A percentile compares a stretch with the other conserved stretches of the same genome.
These are phyloP conservation scores for Ophonus ardosiacus DNA, from an alignment of 2,888 invertebrate species.

Conservation along the genomic window DNA sequence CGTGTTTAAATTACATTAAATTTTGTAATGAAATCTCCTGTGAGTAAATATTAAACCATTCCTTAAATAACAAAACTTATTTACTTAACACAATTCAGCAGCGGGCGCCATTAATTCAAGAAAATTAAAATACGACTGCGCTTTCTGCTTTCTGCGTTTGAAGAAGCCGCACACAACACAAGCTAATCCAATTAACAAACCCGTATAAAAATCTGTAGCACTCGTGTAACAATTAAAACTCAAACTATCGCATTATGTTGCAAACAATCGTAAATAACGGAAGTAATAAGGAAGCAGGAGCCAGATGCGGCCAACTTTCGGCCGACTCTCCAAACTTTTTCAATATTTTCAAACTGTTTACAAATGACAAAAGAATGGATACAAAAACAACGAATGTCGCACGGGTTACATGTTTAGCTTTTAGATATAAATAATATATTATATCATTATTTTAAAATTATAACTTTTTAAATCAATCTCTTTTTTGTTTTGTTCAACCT, in stretches of 20 bases:
- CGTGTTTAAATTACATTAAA: neutral
- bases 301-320: conserved; percentile 5
- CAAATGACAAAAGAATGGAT: conserved; percentile 29
- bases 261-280: conserved; percentile 31
- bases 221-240: conserved; percentile 59
- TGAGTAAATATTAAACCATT: conserved; percentile 29
- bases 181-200: conserved; percentile 58
- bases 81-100: conserved; percentile 22
- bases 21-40: neutral
- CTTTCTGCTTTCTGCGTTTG: conserved; percentile 3
- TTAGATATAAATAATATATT: neutral
- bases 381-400: neutral
- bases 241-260: conserved; percentile 58
- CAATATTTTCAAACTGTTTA: conserved; percentile 29
- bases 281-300: conserved; percentile 38
- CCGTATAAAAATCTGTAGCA: conserved; percentile 60
- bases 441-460: neutral
- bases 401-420: neutral
- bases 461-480: neutral
- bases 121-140: conserved; percentile 48
- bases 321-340: neutral
- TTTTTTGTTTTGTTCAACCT: neutral
- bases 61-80: conserved; percentile 33
- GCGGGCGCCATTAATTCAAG: conserved; percentile 11
- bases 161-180: conserved; percentile 26